These are phyloP conservation scores for Alsophila aescularia DNA, from an alignment of 2,888 invertebrate genomes.

Conservation along the genomic window DNA sequence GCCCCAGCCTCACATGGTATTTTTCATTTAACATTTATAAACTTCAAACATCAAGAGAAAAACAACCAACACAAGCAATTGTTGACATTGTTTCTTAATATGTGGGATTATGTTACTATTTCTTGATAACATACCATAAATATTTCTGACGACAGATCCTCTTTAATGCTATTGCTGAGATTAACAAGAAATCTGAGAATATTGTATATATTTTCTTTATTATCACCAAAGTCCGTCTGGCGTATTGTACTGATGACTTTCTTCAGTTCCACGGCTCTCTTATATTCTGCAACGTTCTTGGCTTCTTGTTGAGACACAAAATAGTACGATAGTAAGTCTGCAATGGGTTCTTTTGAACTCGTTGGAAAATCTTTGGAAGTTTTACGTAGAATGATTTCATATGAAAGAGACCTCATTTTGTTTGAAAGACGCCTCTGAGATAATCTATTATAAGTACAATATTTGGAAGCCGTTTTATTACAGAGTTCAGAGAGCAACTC, in stretches of 20 bases:
- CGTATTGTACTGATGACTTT: conserved; percentile 58
- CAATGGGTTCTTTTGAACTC: conserved; percentile 59
- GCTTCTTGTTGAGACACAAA: conserved; percentile 61
- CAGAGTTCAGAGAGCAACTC: conserved; percentile 70
- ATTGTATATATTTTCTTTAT: conserved; percentile 56
- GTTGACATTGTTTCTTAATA: background rate
- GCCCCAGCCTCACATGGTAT: too few species aligned
- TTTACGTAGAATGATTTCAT: conserved; percentile 75
- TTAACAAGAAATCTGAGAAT: conserved; percentile 61
- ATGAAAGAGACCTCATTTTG: conserved; percentile 71
- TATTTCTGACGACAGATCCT: conserved; percentile 62
- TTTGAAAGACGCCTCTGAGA: conserved; percentile 58
- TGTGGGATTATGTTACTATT: background rate
- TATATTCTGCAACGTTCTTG: conserved; percentile 72
- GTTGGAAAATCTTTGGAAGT: conserved; percentile 51
- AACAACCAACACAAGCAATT: too few species aligned
- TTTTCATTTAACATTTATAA: too few species aligned
- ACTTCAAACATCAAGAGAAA: too few species aligned
- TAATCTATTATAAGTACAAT: conserved; percentile 56
- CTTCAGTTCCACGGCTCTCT: conserved; percentile 63
- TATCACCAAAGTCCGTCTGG: conserved; percentile 57
- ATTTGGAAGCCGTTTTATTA: conserved; percentile 63
- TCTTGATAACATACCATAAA: conserved; percentile 59
- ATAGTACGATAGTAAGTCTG: conserved; percentile 67
- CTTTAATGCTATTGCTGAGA: conserved; percentile 60